Conservation (phyloP, 2,888 invertebrate species). For the Drosophila robusta region DNA sequence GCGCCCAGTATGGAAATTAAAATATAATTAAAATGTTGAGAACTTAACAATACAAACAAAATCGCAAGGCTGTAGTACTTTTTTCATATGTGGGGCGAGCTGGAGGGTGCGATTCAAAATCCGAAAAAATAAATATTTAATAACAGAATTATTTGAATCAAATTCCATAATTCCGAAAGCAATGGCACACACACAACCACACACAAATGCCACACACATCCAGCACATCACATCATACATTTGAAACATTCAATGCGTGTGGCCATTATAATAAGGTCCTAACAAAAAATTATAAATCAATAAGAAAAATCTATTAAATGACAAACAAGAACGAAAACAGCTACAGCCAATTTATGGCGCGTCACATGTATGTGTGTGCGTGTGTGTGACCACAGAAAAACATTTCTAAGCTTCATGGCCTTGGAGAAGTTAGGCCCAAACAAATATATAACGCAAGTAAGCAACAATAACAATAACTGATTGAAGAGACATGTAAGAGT, state of each 20-base stretch:
- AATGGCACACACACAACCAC: constrained; percentile 37
- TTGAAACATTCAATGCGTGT: constrained; percentile 2
- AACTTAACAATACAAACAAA: too few relatives aligned
- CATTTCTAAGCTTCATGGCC: constrained; percentile 43
- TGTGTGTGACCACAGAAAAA: constrained; percentile 31
- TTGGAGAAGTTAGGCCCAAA: constrained; percentile 32
- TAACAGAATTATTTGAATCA: constrained; percentile 53
- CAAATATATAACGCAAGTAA: constrained; percentile 50
- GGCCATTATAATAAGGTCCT: constrained; percentile 38
- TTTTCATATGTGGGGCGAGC: too few relatives aligned
- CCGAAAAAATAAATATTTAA: too few relatives aligned
- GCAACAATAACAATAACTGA: constrained; percentile 51
- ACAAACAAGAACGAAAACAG: constrained; percentile 51
- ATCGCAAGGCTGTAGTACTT: too few relatives aligned
- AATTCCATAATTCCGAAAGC: constrained; percentile 60
- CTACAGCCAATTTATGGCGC: constrained; percentile 43
- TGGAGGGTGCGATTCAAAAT: too few relatives aligned
- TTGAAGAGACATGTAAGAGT: constrained; percentile 59
- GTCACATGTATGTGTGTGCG: constrained; percentile 21
- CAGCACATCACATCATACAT: not conserved
- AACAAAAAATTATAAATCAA: constrained; percentile 71
- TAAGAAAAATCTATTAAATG: constrained; percentile 65
- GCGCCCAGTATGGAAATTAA: too few relatives aligned
- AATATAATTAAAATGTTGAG: too few relatives aligned
- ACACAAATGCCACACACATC: not conserved